Evolutionary conservation across 2,888 invertebrate genomes (phyloP), one percentile per base, ranked within the genome.

Genomic region (Chrysolina oricalcia): DNA sequence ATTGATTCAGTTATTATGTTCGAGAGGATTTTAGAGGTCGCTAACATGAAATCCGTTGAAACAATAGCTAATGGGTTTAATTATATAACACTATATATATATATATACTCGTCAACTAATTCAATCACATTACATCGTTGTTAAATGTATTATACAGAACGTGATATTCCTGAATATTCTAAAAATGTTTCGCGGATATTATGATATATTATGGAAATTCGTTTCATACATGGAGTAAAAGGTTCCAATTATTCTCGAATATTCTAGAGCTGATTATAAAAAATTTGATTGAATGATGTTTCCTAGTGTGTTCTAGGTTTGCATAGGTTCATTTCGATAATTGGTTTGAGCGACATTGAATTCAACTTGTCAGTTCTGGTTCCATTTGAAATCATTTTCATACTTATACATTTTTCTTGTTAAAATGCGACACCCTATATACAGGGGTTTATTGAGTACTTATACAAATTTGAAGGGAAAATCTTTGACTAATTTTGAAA

Each of bases 111-210:
- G 70, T 70, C 70, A 70, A 70, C 63, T 64, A 64, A 64, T 70
- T 62, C 48, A 70, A 70, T 70, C 64, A 53, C 70, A 46, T 70
- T 70, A 70, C 62, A 63, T 43, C 70, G 63, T 70, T 63, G 70
- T 63, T 70, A 48, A 64, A 70, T 70, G 70, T 63, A 46, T 62
- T 62, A 70, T 70, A n/a, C n/a, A 46, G 64, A 70, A 64, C 64
- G 71, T 71, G 53, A 71, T 64, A 71, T 50, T 64, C 53, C 50
- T 64, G 71, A 48, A 41, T 50, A 64, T 50, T 71, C 64, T 41
- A 64, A 71, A 71, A 64, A 71, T 64, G 71, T 64, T 53, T 64
- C 63, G 63, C 48, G 59, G 43, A 70, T 64, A 64, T 50, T 43
- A 48, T 48, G 40, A 48, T n/a, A 48, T n/a, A n/a, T 43, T 15